Percentiles rank a stretch among this genome's conserved stretches.
Evolutionary conservation across 2,888 invertebrate genomes (phyloP).

Genomic region (Tiliacea aurago): DNA sequence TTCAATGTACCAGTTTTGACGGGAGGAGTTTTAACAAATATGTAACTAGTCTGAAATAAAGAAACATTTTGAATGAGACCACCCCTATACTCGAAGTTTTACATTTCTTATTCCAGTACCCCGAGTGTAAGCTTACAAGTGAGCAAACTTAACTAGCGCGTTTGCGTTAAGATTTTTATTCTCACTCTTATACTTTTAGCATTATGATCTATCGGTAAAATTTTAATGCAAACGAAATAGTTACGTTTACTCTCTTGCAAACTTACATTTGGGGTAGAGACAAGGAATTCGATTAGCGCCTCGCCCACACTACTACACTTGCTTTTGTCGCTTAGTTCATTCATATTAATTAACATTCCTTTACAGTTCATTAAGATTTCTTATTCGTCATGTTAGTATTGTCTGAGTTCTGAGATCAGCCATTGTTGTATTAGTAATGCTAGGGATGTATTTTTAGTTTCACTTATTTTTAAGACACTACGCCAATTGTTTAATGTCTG

Average conservation of each 20-base stretch:
- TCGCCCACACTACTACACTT: conserved; percentile 13
- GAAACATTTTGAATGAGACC: background rate
- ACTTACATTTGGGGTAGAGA: too few species aligned
- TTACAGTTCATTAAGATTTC: conserved; percentile 56
- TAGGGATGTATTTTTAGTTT: conserved; percentile 35
- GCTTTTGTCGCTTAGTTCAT: conserved; percentile 40
- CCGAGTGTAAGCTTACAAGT: too few species aligned
- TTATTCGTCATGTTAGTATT: conserved; percentile 44
- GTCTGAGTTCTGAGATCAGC: conserved; percentile 46
- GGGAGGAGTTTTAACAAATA: too few species aligned
- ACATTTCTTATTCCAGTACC: too few species aligned
- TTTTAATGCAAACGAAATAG: too few species aligned
- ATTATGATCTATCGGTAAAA: too few species aligned
- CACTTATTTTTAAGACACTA: conserved; percentile 35
- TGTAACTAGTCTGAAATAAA: too few species aligned
- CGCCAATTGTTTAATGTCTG: conserved; percentile 20
- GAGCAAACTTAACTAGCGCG: too few species aligned
- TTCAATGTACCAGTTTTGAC: too few species aligned
- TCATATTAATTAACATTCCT: conserved; percentile 56
- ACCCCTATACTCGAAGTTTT: background rate
- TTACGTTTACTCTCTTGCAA: too few species aligned
- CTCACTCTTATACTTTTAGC: too few species aligned
- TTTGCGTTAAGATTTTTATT: too few species aligned
- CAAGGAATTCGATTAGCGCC: conserved; percentile 22
- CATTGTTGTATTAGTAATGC: conserved; percentile 42